Evolutionary conservation across 2,113 vertebrate genomes (phyloP).

Genomic region (Catharus bicknelli): DNA sequence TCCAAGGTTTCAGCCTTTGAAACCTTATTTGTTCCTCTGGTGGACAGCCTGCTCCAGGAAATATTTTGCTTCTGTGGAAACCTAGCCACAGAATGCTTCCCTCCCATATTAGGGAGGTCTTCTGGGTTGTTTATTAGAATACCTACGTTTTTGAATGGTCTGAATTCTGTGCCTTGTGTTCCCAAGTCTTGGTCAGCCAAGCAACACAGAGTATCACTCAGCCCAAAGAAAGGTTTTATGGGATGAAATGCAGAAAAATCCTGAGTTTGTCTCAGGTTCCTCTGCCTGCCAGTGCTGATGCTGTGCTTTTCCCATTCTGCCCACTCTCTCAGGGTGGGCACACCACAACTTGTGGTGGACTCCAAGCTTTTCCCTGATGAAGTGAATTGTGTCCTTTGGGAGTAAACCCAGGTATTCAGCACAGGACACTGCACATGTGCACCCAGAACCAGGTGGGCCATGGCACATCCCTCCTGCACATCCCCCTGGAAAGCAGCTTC

Average conservation of each 20-base stretch:
- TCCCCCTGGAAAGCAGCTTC: background rate
- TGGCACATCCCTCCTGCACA: background rate
- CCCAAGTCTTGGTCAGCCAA: background rate
- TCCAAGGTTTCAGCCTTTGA: background rate
- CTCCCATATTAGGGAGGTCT: background rate
- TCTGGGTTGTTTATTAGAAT: background rate
- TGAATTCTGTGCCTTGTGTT: background rate
- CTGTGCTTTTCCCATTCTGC: background rate
- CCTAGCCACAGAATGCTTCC: background rate
- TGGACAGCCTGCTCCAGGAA: accelerated
- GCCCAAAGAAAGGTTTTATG: background rate
- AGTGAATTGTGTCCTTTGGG: background rate
- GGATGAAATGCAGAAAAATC: background rate
- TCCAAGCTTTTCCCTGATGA: background rate
- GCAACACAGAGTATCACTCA: background rate
- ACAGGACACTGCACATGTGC: accelerated
- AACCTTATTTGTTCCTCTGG: background rate
- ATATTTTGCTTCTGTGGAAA: background rate
- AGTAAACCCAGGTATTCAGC: background rate
- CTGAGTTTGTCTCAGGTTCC: background rate
- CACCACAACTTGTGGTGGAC: background rate
- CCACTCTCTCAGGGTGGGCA: background rate
- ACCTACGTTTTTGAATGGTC: background rate
- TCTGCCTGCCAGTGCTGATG: background rate
- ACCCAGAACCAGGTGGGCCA: background rate